Conservation (phyloP, 2,797 vertebrate species). For the Threskiornis aethiopicus region DNA sequence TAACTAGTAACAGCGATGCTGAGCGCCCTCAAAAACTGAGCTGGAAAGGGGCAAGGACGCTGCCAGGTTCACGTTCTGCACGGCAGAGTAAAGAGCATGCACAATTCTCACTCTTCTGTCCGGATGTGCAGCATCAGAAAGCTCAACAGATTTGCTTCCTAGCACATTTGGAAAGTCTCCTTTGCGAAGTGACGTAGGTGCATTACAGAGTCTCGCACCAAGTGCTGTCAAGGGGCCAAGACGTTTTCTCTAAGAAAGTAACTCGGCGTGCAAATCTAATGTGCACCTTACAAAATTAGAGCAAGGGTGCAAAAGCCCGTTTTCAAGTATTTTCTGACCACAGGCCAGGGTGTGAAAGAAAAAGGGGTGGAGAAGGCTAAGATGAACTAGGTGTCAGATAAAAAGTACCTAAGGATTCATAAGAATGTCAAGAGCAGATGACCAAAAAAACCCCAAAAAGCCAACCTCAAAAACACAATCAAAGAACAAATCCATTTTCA, state of each 20-base stretch:
- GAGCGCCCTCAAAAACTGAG: not conserved
- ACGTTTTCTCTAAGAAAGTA: not conserved
- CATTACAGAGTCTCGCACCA: not conserved
- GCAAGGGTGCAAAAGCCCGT: not conserved
- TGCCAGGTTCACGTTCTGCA: not conserved
- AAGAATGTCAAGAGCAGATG: not conserved
- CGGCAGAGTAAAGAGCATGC: not conserved
- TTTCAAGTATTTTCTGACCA: not conserved
- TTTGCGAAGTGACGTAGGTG: not conserved
- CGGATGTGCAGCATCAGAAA: not conserved
- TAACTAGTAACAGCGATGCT: not conserved
- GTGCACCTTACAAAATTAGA: not conserved
- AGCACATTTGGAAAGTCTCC: not conserved
- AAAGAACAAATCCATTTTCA: not conserved
- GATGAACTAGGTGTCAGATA: not conserved
- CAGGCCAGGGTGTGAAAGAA: not conserved
- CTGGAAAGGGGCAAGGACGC: not conserved
- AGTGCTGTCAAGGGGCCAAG: not conserved
- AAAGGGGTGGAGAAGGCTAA: not conserved
- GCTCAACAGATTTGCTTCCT: not conserved
- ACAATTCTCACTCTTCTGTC: not conserved
- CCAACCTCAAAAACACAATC: not conserved
- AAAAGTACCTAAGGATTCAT: not conserved
- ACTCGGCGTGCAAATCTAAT: not conserved
- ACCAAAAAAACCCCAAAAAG: not conserved